Evolutionary conservation across 2,113 vertebrate genomes (phyloP).

Genomic region (Phalacrocorax carbo): DNA sequence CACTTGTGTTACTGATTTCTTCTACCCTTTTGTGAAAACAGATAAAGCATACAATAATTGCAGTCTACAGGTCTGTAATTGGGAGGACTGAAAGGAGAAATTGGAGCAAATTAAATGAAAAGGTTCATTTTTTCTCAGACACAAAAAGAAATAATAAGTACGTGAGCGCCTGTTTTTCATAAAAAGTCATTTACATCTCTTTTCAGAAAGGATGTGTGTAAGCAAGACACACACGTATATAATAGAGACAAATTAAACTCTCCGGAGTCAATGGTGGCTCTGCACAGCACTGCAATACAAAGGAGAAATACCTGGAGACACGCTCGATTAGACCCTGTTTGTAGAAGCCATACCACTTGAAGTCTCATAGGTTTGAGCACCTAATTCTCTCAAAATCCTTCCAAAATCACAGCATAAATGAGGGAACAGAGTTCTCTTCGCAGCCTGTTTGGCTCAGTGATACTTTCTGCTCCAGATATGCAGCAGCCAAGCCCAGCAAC

Average conservation of each 20-base stretch:
- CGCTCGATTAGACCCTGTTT: neutral
- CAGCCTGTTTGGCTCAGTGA: too few species aligned
- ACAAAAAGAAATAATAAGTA: neutral
- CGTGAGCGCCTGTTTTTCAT: neutral
- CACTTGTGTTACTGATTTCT: neutral
- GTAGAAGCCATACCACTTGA: neutral
- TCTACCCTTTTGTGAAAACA: neutral
- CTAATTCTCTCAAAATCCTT: neutral
- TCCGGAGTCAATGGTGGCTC: neutral
- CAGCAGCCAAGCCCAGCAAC: neutral
- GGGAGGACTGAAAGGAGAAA: slow-evolving; percentile 4
- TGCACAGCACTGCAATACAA: neutral
- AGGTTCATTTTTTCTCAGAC: slow-evolving; percentile 6
- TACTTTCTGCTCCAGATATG: neutral
- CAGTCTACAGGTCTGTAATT: neutral
- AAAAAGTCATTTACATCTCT: neutral
- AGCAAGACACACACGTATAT: neutral
- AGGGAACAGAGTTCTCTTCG: fast-evolving
- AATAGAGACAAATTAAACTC: neutral
- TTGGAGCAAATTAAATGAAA: slow-evolving; percentile 30
- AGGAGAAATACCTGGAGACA: neutral
- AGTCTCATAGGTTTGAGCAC: neutral
- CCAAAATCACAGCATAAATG: neutral
- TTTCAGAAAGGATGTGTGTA: neutral
- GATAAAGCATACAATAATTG: neutral